phyloP scores from a whole-genome alignment of 2,888 invertebrate species.

The Drosophila fungiperda region DNA sequence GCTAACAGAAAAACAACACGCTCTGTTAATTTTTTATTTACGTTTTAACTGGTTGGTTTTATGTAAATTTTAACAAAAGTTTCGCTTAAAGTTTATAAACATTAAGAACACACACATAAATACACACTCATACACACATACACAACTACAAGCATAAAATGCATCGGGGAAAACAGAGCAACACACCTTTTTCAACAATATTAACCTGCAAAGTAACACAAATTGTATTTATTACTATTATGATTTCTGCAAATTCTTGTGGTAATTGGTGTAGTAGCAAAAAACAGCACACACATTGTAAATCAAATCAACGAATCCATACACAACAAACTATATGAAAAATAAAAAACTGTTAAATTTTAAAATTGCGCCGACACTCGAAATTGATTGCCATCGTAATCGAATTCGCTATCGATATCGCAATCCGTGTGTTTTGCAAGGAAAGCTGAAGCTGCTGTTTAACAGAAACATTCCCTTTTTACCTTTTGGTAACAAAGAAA shows the following conservation, averaged over 20 bases:
- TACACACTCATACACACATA: slow-evolving; percentile 7
- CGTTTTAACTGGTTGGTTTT: slow-evolving; percentile 36
- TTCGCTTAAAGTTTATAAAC: slow-evolving; percentile 11
- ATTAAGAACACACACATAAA: background rate
- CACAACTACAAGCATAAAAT: slow-evolving; percentile 9
- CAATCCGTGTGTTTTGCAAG: background rate
- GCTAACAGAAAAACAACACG: slow-evolving; percentile 33
- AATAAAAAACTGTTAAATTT: slow-evolving; percentile 24
- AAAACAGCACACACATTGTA: background rate
- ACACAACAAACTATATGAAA: slow-evolving; percentile 9
- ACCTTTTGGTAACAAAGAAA: slow-evolving; percentile 1
- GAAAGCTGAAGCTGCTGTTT: slow-evolving; percentile 5
- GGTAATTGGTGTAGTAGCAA: slow-evolving; percentile 42
- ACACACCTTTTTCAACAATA: background rate
- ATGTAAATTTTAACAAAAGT: slow-evolving; percentile 11
- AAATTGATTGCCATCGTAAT: background rate
- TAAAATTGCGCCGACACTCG: slow-evolving; percentile 23
- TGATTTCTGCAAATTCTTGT: slow-evolving; percentile 17
- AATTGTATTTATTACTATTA: slow-evolving; percentile 25
- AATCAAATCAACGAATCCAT: background rate
- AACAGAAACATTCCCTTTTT: background rate
- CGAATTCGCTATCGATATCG: background rate
- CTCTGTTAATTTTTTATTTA: slow-evolving; percentile 40
- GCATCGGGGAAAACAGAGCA: slow-evolving; percentile 4
- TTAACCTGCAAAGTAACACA: slow-evolving; percentile 30